A percentile compares a stretch with the other conserved stretches of the same genome.
These are phyloP conservation scores for Diglossa cyanea DNA, from an alignment of 2,797 vertebrate genomes.

Conservation along the genomic window DNA sequence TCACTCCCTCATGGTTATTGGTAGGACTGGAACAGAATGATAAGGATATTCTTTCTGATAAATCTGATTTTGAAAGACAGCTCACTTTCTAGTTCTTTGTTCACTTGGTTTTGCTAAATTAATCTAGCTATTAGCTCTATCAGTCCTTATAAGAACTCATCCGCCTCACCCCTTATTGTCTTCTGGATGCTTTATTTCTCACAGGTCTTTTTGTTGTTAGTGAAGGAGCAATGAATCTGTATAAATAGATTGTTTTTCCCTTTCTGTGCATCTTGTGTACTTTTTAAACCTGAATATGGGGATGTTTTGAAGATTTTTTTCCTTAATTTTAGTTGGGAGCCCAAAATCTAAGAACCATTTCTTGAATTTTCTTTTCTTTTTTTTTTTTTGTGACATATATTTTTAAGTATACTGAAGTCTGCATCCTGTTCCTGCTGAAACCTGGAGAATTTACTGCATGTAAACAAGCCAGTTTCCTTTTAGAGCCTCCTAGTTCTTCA, in stretches of 20 bases:
- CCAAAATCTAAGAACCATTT: neutral
- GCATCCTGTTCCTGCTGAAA: neutral
- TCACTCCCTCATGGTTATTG: slow-evolving; percentile 63
- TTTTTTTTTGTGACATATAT: neutral
- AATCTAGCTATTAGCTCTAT: neutral
- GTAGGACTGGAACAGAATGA: slow-evolving; percentile 62
- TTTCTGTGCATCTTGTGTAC: neutral
- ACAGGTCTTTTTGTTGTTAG: neutral
- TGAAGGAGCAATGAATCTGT: slow-evolving; percentile 22
- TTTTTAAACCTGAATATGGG: slow-evolving; percentile 19
- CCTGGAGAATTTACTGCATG: neutral
- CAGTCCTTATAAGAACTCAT: neutral
- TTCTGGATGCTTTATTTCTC: slow-evolving; percentile 17
- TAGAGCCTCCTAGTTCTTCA: neutral
- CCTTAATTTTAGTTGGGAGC: neutral
- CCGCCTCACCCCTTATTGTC: neutral
- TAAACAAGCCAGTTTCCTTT: neutral
- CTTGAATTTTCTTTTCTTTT: neutral
- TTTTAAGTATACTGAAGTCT: neutral
- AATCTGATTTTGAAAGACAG: slow-evolving; percentile 39
- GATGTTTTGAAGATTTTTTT: slow-evolving; percentile 11
- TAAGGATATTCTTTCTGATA: slow-evolving; percentile 59
- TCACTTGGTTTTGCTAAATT: slow-evolving; percentile 23
- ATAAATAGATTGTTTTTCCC: neutral
- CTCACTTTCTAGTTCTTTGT: slow-evolving; percentile 29